Conservation (phyloP, 2,113 vertebrate species). For the Tetrao urogallus region DNA sequence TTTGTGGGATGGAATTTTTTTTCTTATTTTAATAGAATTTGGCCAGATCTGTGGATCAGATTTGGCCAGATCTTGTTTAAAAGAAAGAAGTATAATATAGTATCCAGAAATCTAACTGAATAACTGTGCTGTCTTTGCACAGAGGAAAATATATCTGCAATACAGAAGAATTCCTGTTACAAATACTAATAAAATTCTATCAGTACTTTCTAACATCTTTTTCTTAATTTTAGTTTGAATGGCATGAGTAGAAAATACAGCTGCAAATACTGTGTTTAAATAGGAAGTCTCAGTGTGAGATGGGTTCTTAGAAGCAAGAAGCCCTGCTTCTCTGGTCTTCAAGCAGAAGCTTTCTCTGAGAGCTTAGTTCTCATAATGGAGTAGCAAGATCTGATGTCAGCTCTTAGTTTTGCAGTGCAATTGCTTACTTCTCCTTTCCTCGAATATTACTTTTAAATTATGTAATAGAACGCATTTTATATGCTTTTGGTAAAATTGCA, state of each 20-base stretch:
- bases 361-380: neutral
- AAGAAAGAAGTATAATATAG: neutral
- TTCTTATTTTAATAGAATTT: neutral
- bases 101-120: neutral
- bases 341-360: neutral
- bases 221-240: neutral
- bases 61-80: neutral
- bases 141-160: fast-evolving
- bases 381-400: neutral
- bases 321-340: neutral
- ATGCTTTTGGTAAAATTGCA: neutral
- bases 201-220: neutral
- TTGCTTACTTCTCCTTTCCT: neutral
- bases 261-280: neutral
- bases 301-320: neutral
- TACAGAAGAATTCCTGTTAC: neutral
- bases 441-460: neutral
- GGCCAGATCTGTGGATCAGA: neutral
- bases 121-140: neutral
- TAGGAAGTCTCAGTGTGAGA: neutral
- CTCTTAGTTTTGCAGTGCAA: neutral
- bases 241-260: neutral
- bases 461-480: neutral
- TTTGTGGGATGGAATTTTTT: neutral
- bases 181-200: neutral